phyloP scores from a whole-genome alignment of 2,888 invertebrate species.

The Caenorhabditis virilis region DNA sequence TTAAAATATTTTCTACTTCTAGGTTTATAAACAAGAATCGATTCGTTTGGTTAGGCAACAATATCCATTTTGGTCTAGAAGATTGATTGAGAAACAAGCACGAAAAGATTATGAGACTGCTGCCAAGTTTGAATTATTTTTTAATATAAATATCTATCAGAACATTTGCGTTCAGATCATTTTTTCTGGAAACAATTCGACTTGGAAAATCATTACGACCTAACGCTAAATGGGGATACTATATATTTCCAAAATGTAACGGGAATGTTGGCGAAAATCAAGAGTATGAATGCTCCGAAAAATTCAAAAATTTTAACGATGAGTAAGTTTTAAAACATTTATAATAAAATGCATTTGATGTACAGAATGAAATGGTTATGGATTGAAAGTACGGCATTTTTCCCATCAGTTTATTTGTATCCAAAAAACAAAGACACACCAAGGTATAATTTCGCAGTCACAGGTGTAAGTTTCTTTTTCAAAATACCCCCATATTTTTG shows the following conservation, averaged over 20 bases:
- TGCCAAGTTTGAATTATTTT: background rate
- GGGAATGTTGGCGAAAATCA: conserved; percentile 31
- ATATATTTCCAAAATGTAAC: conserved; percentile 51
- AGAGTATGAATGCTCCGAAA: conserved; percentile 7
- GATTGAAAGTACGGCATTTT: conserved; percentile 30
- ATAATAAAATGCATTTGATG: background rate
- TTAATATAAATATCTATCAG: background rate
- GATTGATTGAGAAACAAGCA: conserved; percentile 16
- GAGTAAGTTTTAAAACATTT: conserved; percentile 10
- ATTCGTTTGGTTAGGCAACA: conserved; percentile 21
- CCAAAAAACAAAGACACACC: conserved; percentile 6
- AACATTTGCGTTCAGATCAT: conserved; percentile 15
- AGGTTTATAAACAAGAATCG: conserved; percentile 33
- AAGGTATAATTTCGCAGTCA: conserved; percentile 14
- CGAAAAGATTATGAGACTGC: conserved; percentile 26
- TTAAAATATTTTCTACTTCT: too few species aligned
- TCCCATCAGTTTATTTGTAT: conserved; percentile 39
- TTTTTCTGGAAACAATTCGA: conserved; percentile 37
- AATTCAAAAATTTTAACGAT: conserved; percentile 26
- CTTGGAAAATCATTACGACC: conserved; percentile 43
- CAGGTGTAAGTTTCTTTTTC: conserved; percentile 3
- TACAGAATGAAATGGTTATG: conserved; percentile 38
- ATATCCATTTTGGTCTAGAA: conserved; percentile 16
- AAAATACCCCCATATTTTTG: conserved; percentile 4
- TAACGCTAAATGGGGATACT: conserved; percentile 50